Base-by-base conservation (phyloP, 2,888 invertebrate species). In the Cyaniris semiargus region DNA sequence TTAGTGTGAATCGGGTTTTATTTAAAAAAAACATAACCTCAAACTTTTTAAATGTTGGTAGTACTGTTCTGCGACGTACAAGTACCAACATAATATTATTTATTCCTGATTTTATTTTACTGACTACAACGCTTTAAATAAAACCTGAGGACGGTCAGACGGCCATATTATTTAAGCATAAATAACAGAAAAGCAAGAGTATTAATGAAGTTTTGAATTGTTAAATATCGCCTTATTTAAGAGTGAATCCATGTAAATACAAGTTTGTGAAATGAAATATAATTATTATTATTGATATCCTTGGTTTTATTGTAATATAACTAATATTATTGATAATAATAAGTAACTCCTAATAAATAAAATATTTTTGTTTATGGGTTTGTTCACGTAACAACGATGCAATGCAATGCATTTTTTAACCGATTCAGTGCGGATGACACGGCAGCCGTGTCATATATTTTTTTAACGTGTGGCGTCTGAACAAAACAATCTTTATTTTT, bases 171-270 rank as follows among this genome's bases (percentile, higher is more conserved):
- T 18, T 74, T 70, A 53, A 21, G 23, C n/a, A 56, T 60, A 72
- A 75, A 70, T 80, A 77, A 78, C 78, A 79, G 81, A 85, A 86
- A 90, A 91, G 92, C 90, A 92, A 91, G 83, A 87, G 86, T 88
- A 87, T 90, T 90, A 88, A 86, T 84, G 81, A 78, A 88, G 70
- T 86, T 88, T 89, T 88, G 86, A 90, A 88, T 89, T 89, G 90
- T 91, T 92, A 87, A 86, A 86, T 86, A 88, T 85, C 86, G 86
- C 84, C 86, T 84, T 90, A 89, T 88, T 87, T 92, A 93, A 90
- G 90, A 89, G 88, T 88, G 86, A 87, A 86, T 90, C 91, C 90
- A 90, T 93, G 93, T 93, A 93, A 93, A 93, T 93, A 93, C 90
- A 92, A 91, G 88, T 91, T 92, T 91, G 90, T 91, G 90, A 90